Conservation (phyloP, 2,888 invertebrate genomes). For the Tetrapedia diversipes region DNA sequence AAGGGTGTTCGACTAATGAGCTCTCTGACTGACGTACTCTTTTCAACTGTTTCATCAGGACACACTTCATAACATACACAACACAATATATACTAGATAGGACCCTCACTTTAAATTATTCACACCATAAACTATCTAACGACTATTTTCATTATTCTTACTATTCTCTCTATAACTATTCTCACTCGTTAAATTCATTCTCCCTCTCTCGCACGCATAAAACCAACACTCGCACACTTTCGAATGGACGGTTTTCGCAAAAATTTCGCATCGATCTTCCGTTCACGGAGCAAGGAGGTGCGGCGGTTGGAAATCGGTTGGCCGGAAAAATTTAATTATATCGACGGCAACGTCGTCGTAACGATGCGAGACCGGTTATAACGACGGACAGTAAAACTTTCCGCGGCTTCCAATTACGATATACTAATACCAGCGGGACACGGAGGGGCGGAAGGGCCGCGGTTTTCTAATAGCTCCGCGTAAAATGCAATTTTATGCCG, state of each 20-base stretch:
- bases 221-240: no score
- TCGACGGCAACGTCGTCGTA: slow-evolving; percentile 31
- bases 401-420: slow-evolving; percentile 49
- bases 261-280: neutral
- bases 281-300: neutral
- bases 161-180: no score
- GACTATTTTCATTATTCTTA: no score
- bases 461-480: slow-evolving; percentile 43
- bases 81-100: no score
- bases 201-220: no score
- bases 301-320: slow-evolving; percentile 17
- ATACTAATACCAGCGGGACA: slow-evolving; percentile 39
- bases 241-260: neutral
- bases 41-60: no score
- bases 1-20: no score
- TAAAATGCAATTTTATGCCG: slow-evolving; percentile 48
- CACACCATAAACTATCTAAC: no score
- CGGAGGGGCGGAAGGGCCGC: neutral
- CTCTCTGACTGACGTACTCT: no score
- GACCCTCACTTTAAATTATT: no score
- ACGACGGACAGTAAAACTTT: slow-evolving; percentile 46
- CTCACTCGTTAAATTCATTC: no score
- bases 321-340: slow-evolving; percentile 53
- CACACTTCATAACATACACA: no score
- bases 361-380: slow-evolving; percentile 36